Evolutionary conservation across 2,888 invertebrate genomes (phyloP).

Genomic region (Alentia gelatinosa): DNA sequence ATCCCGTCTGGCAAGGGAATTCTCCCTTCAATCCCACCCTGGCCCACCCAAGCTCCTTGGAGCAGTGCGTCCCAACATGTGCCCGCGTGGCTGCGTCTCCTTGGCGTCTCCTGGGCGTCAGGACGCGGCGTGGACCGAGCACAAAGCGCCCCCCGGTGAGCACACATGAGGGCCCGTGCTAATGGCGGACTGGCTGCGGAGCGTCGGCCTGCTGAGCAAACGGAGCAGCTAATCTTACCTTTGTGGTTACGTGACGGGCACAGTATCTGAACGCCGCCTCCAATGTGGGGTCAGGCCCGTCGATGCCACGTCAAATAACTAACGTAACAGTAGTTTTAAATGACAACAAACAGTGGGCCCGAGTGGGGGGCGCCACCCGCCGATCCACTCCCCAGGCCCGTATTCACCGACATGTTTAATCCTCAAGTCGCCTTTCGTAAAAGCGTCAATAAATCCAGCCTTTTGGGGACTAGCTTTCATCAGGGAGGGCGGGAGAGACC

Average conservation of each 20-base stretch:
- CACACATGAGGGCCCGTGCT: neutral
- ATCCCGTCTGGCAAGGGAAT: too few species aligned
- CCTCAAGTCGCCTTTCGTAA: neutral
- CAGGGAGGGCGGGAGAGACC: neutral
- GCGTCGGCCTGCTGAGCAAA: neutral
- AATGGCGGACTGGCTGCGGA: neutral
- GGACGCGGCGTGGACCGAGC: neutral
- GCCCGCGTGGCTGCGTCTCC: neutral
- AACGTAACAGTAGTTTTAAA: constrained; percentile 10
- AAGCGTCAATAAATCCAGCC: neutral
- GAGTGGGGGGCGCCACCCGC: neutral
- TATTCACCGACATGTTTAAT: neutral
- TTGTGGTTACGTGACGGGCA: neutral
- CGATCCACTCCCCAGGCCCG: neutral
- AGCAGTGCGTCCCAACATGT: too few species aligned
- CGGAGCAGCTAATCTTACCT: neutral
- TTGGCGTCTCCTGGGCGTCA: neutral
- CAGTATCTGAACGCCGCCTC: neutral
- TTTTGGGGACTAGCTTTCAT: neutral
- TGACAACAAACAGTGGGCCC: neutral
- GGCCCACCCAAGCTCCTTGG: too few species aligned
- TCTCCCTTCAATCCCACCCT: too few species aligned
- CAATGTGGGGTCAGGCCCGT: neutral
- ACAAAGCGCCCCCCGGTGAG: neutral
- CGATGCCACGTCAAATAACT: neutral